These are phyloP conservation scores for Miichthys miiuy DNA, from an alignment of 2,797 vertebrate species.

Conservation along the genomic window DNA sequence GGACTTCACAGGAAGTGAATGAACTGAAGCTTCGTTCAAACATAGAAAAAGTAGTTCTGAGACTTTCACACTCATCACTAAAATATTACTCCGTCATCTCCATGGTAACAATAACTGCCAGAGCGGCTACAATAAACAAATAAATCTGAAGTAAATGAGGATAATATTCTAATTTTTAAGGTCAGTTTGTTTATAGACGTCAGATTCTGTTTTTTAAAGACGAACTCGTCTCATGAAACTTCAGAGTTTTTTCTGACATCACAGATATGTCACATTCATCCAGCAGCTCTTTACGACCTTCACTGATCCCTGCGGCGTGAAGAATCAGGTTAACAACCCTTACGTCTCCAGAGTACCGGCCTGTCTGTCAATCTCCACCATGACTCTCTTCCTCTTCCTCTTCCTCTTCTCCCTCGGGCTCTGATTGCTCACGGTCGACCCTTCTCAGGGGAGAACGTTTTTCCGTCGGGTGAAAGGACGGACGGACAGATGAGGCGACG, in stretches of 20 bases:
- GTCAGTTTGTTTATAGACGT: no score
- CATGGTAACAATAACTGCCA: no score
- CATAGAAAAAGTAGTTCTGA: no score
- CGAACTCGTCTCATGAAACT: not conserved
- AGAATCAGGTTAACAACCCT: constrained; percentile 69
- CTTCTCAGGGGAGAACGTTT: constrained; percentile 22
- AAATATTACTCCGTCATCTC: no score
- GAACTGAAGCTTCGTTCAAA: no score
- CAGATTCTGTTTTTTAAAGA: no score
- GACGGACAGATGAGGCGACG: constrained; percentile 28
- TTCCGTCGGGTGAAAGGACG: constrained; percentile 32
- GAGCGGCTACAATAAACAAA: no score
- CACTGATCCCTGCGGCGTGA: constrained; percentile 56
- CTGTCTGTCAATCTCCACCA: constrained; percentile 63
- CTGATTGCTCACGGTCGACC: constrained; percentile 14
- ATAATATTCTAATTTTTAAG: no score
- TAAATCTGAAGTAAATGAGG: no score
- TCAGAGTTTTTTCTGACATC: no score
- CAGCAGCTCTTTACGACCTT: constrained; percentile 63
- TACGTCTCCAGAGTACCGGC: constrained; percentile 54
- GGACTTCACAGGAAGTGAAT: no score
- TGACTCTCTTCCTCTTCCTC: constrained; percentile 45
- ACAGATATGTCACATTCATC: constrained; percentile 28
- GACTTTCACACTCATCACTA: no score
- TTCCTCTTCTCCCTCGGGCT: constrained; percentile 38